These are phyloP conservation scores for Ooceraea biroi DNA, from an alignment of 1,140 invertebrate species.

Conservation along the genomic window DNA sequence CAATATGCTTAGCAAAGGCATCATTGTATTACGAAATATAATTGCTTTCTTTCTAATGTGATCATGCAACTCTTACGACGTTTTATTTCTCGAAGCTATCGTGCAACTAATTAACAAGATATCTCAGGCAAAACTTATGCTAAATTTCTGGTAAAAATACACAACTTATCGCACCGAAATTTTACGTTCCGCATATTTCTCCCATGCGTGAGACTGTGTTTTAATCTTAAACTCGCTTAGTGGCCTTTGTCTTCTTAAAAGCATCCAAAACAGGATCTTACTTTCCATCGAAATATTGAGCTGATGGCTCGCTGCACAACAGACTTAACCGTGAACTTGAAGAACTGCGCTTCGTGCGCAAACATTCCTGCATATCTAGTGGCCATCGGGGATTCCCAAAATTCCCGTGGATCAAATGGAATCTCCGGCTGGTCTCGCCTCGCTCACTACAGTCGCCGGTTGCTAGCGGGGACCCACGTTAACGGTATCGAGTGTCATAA, in stretches of 20 bases:
- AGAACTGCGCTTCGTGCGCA: neutral
- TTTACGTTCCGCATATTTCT: slow-evolving; percentile 16
- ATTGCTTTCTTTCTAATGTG: slow-evolving; percentile 1
- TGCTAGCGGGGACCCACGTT: slow-evolving; percentile 14
- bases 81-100: neutral
- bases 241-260: neutral
- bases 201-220: neutral
- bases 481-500: slow-evolving; percentile 46
- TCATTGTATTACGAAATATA: neutral
- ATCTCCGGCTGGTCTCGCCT: neutral
- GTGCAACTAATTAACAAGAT: too few relatives aligned
- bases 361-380: slow-evolving; percentile 45
- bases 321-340: slow-evolving; percentile 49
- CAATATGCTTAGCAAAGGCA: neutral
- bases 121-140: too few relatives aligned
- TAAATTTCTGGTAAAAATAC: too few relatives aligned
- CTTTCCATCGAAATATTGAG: neutral
- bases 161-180: neutral
- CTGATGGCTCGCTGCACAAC: neutral
- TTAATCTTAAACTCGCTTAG: slow-evolving; percentile 11
- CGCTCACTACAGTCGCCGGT: too few relatives aligned
- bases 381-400: slow-evolving; percentile 41
- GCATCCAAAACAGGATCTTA: slow-evolving; percentile 8
- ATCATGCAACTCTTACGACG: neutral
- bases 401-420: slow-evolving; percentile 20